Conservation (phyloP, 2,888 invertebrate genomes). For the Sinodicranocentrus sp. region DNA sequence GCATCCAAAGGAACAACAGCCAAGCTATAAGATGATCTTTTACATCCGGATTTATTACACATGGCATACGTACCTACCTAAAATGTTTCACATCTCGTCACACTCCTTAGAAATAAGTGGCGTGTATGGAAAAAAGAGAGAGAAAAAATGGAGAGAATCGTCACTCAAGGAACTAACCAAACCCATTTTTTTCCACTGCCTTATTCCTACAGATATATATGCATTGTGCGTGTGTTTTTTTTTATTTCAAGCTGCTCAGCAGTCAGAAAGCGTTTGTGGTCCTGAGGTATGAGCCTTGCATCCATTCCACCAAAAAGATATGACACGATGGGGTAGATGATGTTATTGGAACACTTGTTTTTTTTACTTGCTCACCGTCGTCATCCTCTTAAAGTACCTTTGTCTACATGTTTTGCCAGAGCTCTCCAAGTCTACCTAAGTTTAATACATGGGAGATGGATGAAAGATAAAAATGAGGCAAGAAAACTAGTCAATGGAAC, state of each 20-base stretch:
- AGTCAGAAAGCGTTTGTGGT: constrained; percentile 28
- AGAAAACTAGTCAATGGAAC: constrained; percentile 45
- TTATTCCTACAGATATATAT: background rate
- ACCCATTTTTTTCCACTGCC: constrained; percentile 24
- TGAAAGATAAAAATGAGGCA: constrained; percentile 13
- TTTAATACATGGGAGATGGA: constrained; percentile 19
- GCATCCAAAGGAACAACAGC: no score
- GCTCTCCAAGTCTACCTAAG: no score
- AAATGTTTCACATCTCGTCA: background rate
- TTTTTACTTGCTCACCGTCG: constrained; percentile 8
- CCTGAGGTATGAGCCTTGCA: constrained; percentile 16
- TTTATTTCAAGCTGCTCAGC: constrained; percentile 20
- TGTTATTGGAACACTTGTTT: constrained; percentile 32
- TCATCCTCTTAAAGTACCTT: constrained; percentile 36
- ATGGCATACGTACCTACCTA: background rate
- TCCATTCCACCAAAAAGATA: constrained; percentile 6
- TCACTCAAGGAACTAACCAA: constrained; percentile 36
- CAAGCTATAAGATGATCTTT: background rate
- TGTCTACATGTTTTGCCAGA: no score
- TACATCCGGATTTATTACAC: constrained; percentile 51
- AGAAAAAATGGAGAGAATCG: constrained; percentile 31
- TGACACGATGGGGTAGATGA: constrained; percentile 7
- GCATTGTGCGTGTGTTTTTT: background rate
- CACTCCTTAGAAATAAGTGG: no score
- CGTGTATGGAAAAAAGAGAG: no score